Evolutionary conservation across 2,797 vertebrate species (phyloP).

Genomic region (Rhabdophis nuchalis): DNA sequence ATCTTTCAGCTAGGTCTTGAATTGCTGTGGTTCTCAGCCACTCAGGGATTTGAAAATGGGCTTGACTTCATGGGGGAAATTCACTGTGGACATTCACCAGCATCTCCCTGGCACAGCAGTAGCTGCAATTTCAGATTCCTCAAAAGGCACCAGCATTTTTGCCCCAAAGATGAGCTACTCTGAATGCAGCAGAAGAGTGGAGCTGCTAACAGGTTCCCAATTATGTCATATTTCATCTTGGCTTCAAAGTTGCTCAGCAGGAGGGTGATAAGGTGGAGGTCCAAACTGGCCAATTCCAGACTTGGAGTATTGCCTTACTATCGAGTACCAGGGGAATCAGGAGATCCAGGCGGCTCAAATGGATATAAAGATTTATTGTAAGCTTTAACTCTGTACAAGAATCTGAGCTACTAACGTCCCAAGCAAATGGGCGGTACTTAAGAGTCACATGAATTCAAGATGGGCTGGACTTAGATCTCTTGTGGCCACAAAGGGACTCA

Average conservation of each 20-base stretch:
- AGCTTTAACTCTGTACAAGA: neutral
- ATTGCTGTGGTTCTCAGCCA: neutral
- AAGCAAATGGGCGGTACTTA: neutral
- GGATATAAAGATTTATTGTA: neutral
- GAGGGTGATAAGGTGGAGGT: neutral
- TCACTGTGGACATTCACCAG: conserved; percentile 80
- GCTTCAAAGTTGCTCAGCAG: neutral
- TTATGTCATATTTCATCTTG: neutral
- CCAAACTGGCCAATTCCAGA: neutral
- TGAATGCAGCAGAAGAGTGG: neutral
- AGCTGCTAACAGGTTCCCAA: neutral
- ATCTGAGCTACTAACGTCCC: neutral
- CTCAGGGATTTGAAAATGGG: conserved; percentile 81
- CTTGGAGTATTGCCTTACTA: neutral
- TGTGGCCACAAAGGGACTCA: neutral
- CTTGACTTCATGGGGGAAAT: conserved; percentile 76
- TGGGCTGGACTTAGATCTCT: neutral
- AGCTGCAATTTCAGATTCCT: conserved; percentile 79
- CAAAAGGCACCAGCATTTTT: conserved; percentile 75
- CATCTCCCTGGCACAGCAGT: conserved; percentile 80
- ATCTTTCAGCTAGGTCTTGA: neutral
- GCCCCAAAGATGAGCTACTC: neutral
- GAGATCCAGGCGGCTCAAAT: neutral
- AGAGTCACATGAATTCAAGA: neutral
- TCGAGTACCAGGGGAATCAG: neutral